Evolutionary conservation across 2,888 invertebrate genomes (phyloP).

Genomic region (Limnephilus auricula): DNA sequence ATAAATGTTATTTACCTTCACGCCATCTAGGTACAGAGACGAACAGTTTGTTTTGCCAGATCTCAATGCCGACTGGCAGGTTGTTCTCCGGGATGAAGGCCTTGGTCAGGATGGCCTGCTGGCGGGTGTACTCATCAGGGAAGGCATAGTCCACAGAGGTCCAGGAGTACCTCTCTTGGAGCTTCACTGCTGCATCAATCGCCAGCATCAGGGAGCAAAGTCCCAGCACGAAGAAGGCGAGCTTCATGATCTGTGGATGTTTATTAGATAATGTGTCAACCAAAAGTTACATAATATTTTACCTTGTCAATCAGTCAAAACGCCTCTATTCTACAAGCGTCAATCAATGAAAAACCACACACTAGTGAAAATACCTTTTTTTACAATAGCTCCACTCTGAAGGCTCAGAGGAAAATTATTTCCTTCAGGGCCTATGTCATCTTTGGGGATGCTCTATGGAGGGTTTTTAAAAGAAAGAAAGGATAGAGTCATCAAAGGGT

Average conservation of each 20-base stretch:
- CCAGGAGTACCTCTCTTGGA: conserved; percentile 87
- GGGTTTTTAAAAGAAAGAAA: too few species aligned
- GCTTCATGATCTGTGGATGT: conserved; percentile 53
- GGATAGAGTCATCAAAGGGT: too few species aligned
- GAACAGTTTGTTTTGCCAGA: conserved; percentile 89
- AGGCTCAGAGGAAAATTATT: too few species aligned
- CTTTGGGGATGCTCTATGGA: too few species aligned
- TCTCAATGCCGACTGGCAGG: conserved; percentile 89
- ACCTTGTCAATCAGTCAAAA: background rate
- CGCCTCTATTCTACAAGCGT: too few species aligned
- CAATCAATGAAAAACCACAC: background rate
- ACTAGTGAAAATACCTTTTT: background rate
- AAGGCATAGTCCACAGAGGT: conserved; percentile 86
- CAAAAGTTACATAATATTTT: background rate
- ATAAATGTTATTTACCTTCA: conserved; percentile 78
- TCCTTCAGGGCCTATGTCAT: too few species aligned
- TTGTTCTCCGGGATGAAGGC: conserved; percentile 87
- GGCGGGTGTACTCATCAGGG: conserved; percentile 80
- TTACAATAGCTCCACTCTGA: too few species aligned
- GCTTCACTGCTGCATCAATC: conserved; percentile 73
- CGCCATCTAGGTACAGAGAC: conserved; percentile 90
- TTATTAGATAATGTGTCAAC: background rate
- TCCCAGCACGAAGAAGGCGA: conserved; percentile 42
- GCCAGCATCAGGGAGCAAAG: conserved; percentile 46
- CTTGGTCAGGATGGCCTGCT: conserved; percentile 81